A percentile compares a stretch with the other conserved stretches of the same genome.
Conservation (phyloP, 2,113 vertebrate species). For the Oreochromis aureus region DNA sequence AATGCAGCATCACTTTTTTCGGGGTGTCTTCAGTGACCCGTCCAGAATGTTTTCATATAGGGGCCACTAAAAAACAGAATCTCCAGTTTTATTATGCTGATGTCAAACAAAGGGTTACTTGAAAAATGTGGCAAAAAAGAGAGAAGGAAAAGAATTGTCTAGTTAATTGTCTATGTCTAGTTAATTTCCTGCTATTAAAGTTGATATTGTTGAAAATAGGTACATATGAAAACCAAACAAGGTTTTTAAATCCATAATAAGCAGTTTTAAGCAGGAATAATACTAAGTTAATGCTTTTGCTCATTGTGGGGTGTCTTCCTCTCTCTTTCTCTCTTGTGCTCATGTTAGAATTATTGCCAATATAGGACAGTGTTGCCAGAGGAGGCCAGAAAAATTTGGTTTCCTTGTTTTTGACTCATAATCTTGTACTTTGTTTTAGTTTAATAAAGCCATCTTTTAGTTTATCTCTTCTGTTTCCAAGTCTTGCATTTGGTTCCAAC, state of each 20-base stretch:
- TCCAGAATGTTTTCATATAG: background rate
- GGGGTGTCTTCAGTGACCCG: fast-evolving
- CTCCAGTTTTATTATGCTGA: background rate
- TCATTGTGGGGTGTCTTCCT: too few relatives aligned
- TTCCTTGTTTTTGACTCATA: background rate
- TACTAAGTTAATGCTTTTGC: too few relatives aligned
- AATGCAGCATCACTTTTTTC: background rate
- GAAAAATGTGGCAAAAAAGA: background rate
- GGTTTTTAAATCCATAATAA: background rate
- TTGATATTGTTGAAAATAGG: background rate
- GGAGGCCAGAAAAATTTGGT: fast-evolving
- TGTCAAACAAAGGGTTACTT: background rate
- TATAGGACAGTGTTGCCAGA: background rate
- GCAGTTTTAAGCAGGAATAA: background rate
- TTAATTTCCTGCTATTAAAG: background rate
- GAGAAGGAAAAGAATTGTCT: background rate
- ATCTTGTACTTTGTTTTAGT: fast-evolving
- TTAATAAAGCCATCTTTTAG: fast-evolving
- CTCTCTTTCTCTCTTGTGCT: too few relatives aligned
- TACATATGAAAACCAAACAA: fast-evolving
- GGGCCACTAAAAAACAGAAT: background rate
- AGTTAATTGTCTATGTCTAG: background rate
- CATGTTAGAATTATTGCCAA: background rate
- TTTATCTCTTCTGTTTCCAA: background rate
- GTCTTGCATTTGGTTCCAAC: background rate